Conservation (phyloP, 2,888 invertebrate genomes). For the Drosophila mercatorum region DNA sequence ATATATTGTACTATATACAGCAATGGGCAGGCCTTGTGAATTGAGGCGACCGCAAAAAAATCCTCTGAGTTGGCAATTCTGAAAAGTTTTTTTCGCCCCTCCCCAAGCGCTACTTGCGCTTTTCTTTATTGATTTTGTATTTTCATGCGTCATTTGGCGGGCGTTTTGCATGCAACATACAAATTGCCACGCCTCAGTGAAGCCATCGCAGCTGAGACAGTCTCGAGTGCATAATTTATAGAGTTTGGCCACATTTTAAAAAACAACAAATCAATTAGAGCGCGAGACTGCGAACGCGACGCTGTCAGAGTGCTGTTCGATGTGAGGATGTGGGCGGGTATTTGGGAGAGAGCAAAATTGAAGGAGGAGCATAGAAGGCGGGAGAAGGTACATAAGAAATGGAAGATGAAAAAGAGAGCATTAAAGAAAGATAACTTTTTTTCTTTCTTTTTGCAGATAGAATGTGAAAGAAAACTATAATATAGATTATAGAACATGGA, state of each 20-base stretch:
- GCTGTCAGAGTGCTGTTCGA: constrained; percentile 10
- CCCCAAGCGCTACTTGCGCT: constrained; percentile 5
- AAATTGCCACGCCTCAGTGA: constrained; percentile 34
- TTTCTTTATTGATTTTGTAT: constrained; percentile 67
- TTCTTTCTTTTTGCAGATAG: neutral
- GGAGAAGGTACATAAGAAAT: neutral
- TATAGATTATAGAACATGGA: neutral
- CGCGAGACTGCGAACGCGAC: constrained; percentile 4
- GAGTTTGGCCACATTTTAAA: constrained; percentile 38
- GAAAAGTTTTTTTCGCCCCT: constrained; percentile 30
- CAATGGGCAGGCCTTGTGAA: constrained; percentile 49
- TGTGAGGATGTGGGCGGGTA: neutral
- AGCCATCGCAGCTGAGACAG: neutral
- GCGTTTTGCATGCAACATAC: constrained; percentile 58
- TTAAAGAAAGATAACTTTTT: too few species aligned
- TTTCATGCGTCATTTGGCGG: constrained; percentile 70
- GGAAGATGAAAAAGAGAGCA: neutral
- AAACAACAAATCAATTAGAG: constrained; percentile 53
- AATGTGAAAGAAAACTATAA: neutral
- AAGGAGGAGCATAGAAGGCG: too few species aligned
- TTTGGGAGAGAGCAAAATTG: neutral
- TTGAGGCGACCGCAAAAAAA: constrained; percentile 71
- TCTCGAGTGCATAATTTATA: constrained; percentile 58
- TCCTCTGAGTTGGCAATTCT: constrained; percentile 67
- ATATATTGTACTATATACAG: neutral